These are phyloP conservation scores for Aleadryas rufinucha DNA, from an alignment of 2,113 vertebrate species.

Conservation along the genomic window DNA sequence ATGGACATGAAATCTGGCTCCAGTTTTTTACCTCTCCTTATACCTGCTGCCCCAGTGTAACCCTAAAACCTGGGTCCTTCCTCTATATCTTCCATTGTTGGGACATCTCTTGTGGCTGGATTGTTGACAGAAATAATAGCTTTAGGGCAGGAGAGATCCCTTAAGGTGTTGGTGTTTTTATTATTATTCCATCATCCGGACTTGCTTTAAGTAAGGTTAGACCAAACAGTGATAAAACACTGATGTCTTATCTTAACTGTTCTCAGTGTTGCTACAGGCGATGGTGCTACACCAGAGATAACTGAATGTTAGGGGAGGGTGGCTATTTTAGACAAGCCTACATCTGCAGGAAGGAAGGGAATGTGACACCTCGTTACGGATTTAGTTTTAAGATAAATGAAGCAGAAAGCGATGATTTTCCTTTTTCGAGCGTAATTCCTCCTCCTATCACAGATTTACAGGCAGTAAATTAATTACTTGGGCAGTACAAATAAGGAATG, in stretches of 20 bases:
- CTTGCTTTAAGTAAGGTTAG: not conserved
- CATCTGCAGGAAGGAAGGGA: constrained; percentile 30
- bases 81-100: not conserved
- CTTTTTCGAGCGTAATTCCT: not conserved
- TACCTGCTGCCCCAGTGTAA: not conserved
- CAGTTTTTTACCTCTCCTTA: not conserved
- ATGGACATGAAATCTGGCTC: not conserved
- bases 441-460: not conserved
- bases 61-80: not conserved
- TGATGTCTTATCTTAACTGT: constrained; percentile 6
- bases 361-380: not conserved
- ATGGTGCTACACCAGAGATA: not conserved
- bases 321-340: not conserved
- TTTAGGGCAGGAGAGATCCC: not conserved
- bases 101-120: not conserved
- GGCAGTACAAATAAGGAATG: not conserved
- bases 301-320: not conserved
- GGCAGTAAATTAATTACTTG: not conserved
- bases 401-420: not conserved
- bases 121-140: not conserved
- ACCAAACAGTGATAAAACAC: not conserved
- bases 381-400: not conserved
- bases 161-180: not conserved
- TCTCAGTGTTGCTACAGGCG: not conserved
- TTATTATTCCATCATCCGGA: not conserved